These are phyloP conservation scores for Scolopax bukidnonensis DNA, from an alignment of 2,797 vertebrate genomes.

Conservation along the genomic window DNA sequence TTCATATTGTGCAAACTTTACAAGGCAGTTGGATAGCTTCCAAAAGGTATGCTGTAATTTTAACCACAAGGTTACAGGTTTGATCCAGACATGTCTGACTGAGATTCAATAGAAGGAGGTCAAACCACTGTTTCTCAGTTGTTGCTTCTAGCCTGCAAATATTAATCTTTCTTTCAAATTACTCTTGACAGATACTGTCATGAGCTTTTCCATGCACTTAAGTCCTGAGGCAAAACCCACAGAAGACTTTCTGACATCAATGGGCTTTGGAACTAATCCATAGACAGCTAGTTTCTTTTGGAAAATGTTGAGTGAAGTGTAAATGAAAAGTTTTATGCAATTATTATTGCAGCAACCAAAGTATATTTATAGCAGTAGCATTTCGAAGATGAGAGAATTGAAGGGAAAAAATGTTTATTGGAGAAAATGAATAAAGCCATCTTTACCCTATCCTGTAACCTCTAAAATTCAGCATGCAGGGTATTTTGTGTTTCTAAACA, in stretches of 20 bases:
- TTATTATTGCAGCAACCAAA: constrained; percentile 5
- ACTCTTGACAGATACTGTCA: constrained; percentile 38
- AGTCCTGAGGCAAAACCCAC: constrained; percentile 33
- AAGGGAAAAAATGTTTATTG: not conserved
- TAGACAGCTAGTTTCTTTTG: constrained; percentile 26
- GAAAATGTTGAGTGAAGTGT: constrained; percentile 43
- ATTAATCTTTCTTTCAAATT: constrained; percentile 57
- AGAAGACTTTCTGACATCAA: constrained; percentile 37
- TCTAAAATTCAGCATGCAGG: not conserved
- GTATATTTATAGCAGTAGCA: not conserved
- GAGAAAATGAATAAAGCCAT: not conserved
- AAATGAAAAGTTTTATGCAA: constrained; percentile 23
- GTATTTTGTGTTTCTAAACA: not conserved
- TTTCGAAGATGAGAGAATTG: constrained; percentile 19
- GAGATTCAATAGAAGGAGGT: constrained; percentile 4
- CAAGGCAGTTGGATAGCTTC: not conserved
- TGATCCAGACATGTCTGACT: not conserved
- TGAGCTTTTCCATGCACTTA: constrained; percentile 10
- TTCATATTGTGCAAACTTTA: not conserved
- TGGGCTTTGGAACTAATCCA: constrained; percentile 29
- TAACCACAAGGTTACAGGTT: constrained; percentile 2
- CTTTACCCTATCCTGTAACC: not conserved
- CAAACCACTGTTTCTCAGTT: not conserved
- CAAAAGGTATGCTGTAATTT: not conserved
- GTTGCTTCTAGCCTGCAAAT: constrained; percentile 5